phyloP scores from a whole-genome alignment of 2,888 invertebrate species.

The Pomacea canaliculata region DNA sequence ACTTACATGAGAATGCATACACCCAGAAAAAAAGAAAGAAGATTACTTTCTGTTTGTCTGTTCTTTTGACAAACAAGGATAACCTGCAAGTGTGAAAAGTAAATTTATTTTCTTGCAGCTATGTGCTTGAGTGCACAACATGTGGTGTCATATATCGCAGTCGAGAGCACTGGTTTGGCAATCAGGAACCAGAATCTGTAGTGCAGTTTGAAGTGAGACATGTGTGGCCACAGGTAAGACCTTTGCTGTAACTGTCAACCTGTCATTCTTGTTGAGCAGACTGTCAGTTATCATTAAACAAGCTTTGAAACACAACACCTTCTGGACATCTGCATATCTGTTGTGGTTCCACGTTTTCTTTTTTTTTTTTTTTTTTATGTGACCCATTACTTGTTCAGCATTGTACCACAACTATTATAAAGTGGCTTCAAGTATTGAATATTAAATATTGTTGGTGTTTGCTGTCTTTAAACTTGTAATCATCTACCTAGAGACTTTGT shows the following conservation, averaged over 20 bases:
- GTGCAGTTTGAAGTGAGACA: slow-evolving; percentile 79
- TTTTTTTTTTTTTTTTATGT: not conserved
- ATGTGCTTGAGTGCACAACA: slow-evolving; percentile 81
- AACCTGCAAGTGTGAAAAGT: no score
- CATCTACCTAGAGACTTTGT: no score
- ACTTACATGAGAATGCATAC: no score
- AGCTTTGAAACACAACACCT: no score
- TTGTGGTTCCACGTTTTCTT: no score
- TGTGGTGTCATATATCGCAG: slow-evolving; percentile 82
- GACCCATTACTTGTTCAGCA: not conserved
- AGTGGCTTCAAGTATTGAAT: not conserved
- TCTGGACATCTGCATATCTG: no score
- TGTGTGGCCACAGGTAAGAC: slow-evolving; percentile 76
- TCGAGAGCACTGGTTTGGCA: slow-evolving; percentile 85
- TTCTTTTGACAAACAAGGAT: no score
- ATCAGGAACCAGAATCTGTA: slow-evolving; percentile 79
- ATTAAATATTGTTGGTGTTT: not conserved
- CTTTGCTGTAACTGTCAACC: not conserved
- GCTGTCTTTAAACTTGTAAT: not conserved
- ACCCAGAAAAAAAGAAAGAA: no score
- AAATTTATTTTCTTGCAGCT: slow-evolving; percentile 56
- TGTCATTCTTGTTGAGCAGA: not conserved
- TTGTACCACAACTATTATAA: not conserved
- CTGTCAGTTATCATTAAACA: not conserved
- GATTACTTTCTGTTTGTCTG: no score